Evolutionary conservation across 2,888 invertebrate genomes (phyloP).

Genomic region (Agrilus mali): DNA sequence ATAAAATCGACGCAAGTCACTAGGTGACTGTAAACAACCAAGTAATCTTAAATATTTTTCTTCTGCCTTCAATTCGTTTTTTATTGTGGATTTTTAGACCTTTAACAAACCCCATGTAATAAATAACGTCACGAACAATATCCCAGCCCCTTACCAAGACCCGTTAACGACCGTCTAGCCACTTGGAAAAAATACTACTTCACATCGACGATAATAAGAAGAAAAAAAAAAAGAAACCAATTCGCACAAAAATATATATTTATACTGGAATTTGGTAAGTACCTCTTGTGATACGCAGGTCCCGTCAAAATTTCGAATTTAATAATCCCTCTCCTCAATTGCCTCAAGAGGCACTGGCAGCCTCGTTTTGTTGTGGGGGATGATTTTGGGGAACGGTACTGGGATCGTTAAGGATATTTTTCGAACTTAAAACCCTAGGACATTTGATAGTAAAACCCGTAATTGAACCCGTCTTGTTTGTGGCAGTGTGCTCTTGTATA

Average conservation of each 20-base stretch:
- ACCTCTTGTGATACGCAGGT: constrained; percentile 23
- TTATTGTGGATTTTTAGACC: too few relatives aligned
- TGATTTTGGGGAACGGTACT: constrained; percentile 28
- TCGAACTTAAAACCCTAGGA: constrained; percentile 48
- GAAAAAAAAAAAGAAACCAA: constrained; percentile 11
- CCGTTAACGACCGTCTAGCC: too few relatives aligned
- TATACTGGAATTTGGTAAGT: constrained; percentile 15
- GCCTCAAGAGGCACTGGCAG: constrained; percentile 18
- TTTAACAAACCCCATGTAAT: too few relatives aligned
- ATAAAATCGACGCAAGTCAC: too few relatives aligned
- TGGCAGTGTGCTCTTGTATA: constrained; percentile 37
- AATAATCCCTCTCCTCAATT: constrained; percentile 15
- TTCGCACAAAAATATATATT: constrained; percentile 12
- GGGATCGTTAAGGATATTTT: constrained; percentile 40
- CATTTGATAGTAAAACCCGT: constrained; percentile 45
- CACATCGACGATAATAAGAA: constrained; percentile 7
- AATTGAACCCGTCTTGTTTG: constrained; percentile 29
- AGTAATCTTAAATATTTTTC: too few relatives aligned
- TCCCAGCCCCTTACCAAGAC: too few relatives aligned
- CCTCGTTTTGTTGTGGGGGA: constrained; percentile 9
- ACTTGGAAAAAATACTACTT: constrained; percentile 2
- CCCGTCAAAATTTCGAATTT: constrained; percentile 17
- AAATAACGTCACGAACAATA: too few relatives aligned
- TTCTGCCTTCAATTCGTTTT: too few relatives aligned
- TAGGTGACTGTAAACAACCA: too few relatives aligned